These are phyloP conservation scores for Masticophis lateralis DNA, from an alignment of 2,797 vertebrate genomes.

Conservation along the genomic window DNA sequence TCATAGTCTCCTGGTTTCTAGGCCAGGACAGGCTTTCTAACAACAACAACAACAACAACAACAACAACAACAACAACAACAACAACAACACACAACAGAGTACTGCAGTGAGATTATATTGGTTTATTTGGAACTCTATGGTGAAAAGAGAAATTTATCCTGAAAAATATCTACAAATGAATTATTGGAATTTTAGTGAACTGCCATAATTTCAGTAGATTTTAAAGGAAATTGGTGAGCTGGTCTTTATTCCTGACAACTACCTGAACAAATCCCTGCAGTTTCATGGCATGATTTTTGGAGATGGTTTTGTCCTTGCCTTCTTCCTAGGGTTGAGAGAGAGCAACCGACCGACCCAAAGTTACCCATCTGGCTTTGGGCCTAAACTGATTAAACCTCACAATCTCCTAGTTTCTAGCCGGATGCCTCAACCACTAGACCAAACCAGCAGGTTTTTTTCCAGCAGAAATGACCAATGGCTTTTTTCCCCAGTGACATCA, in stretches of 20 bases:
- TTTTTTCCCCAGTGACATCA: background rate
- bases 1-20: background rate
- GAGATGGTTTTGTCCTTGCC: background rate
- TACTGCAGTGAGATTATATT: background rate
- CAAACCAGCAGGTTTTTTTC: background rate
- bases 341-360: background rate
- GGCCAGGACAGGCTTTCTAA: background rate
- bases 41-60: background rate
- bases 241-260: background rate
- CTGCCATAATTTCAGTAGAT: background rate
- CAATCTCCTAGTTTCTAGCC: background rate
- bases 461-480: background rate
- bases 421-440: background rate
- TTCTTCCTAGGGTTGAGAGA: background rate
- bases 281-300: background rate
- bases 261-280: background rate
- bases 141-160: background rate
- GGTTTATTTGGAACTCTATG: background rate
- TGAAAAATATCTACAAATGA: background rate
- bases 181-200: background rate
- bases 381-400: background rate
- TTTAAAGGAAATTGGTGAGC: background rate
- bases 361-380: background rate
- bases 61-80: background rate
- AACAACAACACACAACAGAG: background rate